phyloP scores from a whole-genome alignment of 2,888 invertebrate species.

The Erynnis tages region DNA sequence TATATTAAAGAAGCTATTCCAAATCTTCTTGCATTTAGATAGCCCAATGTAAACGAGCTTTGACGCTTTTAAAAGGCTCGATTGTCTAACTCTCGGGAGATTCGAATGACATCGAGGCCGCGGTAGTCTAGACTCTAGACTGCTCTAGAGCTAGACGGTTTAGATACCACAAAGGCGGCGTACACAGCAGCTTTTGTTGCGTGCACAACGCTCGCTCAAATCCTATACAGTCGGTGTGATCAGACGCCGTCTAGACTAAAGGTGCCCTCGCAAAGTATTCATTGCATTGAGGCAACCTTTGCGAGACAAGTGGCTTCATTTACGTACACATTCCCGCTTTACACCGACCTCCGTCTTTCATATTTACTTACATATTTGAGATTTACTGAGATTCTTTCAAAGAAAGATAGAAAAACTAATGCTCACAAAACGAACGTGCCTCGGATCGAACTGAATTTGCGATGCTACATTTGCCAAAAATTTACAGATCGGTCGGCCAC shows the following conservation, averaged over 20 bases:
- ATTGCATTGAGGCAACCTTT: conserved; percentile 25
- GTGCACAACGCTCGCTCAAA: conserved; percentile 21
- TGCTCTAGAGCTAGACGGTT: conserved; percentile 9
- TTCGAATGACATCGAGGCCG: conserved; percentile 2
- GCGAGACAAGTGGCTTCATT: conserved; percentile 27
- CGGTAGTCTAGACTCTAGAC: conserved; percentile 2
- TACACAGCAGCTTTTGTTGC: conserved; percentile 9
- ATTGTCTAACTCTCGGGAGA: conserved; percentile 10
- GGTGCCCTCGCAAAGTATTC: conserved; percentile 27
- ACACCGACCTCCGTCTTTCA: conserved; percentile 16
- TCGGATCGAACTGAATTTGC: not conserved
- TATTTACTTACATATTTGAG: conserved; percentile 18
- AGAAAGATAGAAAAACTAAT: conserved; percentile 5
- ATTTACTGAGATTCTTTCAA: conserved; percentile 20
- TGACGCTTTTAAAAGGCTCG: not conserved
- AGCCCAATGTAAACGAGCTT: not conserved
- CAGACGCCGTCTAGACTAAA: conserved; percentile 27
- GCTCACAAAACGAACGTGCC: not conserved
- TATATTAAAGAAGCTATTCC: conserved; percentile 30
- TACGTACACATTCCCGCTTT: conserved; percentile 20
- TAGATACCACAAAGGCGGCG: conserved; percentile 14
- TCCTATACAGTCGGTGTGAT: conserved; percentile 25
- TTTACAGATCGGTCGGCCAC: not conserved
- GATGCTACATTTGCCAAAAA: not conserved
- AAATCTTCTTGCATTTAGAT: conserved; percentile 21